A percentile compares a stretch with the other conserved stretches of the same genome.
These are phyloP conservation scores for Xanthostigma xanthostigma DNA, from an alignment of 2,888 invertebrate species.

Conservation along the genomic window DNA sequence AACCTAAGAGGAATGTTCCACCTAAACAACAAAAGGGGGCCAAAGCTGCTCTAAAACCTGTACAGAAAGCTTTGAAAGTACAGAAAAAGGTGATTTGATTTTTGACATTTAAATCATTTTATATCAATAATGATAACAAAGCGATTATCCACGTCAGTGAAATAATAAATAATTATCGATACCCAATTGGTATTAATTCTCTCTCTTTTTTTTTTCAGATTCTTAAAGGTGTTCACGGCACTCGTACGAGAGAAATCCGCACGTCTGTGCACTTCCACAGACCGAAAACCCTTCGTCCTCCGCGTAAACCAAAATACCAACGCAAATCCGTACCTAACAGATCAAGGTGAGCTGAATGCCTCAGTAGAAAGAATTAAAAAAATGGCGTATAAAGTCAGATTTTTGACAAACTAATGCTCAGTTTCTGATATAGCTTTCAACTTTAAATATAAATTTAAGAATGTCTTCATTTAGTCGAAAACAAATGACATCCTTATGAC, in stretches of 20 bases:
- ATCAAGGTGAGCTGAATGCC: constrained; percentile 51
- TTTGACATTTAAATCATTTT: background rate
- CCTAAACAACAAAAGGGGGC: constrained; percentile 38
- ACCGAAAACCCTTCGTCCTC: constrained; percentile 83
- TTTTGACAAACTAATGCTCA: no score
- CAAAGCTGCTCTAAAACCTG: constrained; percentile 25
- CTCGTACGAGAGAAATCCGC: constrained; percentile 77
- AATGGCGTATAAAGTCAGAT: no score
- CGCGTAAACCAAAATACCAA: constrained; percentile 87
- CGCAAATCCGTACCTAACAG: constrained; percentile 87
- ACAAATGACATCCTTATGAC: no score
- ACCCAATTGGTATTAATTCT: constrained; percentile 7
- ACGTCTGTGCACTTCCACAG: constrained; percentile 92
- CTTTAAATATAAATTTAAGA: no score
- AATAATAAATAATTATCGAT: no score
- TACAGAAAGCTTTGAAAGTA: constrained; percentile 68
- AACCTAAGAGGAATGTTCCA: constrained; percentile 37
- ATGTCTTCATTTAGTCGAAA: no score
- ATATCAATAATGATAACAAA: no score
- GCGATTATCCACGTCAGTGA: background rate
- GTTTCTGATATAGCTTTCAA: no score
- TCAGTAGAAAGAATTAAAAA: no score
- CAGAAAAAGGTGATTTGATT: constrained; percentile 58
- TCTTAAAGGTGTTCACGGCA: constrained; percentile 82
- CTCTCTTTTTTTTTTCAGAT: constrained; percentile 39